These are phyloP conservation scores for Phalera bucephala DNA, from an alignment of 2,888 invertebrate genomes.

Conservation along the genomic window DNA sequence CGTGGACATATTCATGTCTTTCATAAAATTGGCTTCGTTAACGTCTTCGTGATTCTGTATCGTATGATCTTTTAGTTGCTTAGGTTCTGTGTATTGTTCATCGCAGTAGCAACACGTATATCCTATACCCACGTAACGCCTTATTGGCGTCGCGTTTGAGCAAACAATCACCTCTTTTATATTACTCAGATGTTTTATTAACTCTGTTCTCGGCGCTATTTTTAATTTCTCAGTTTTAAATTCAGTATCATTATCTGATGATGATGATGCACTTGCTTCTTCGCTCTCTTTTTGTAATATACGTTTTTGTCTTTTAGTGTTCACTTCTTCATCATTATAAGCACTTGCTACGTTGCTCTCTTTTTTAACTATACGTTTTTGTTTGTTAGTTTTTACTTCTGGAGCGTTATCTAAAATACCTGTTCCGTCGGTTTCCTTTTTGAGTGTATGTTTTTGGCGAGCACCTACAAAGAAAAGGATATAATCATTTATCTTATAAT, in stretches of 20 bases:
- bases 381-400: not conserved
- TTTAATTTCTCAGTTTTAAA: constrained; percentile 9
- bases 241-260: not conserved
- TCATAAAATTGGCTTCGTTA: constrained; percentile 38
- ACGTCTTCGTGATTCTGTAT: constrained; percentile 31
- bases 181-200: constrained; percentile 46
- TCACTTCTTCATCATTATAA: constrained; percentile 10
- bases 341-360: not conserved
- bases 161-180: constrained; percentile 39
- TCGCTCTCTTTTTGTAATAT: too few species aligned
- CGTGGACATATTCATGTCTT: constrained; percentile 37
- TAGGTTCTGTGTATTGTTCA: constrained; percentile 34
- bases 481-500: constrained; percentile 4
- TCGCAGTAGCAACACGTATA: constrained; percentile 49
- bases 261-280: too few species aligned
- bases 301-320: too few species aligned
- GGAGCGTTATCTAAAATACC: not conserved
- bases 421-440: constrained; percentile 3
- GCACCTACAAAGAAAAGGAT: constrained; percentile 34
- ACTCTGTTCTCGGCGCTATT: constrained; percentile 27
- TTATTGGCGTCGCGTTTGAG: constrained; percentile 57
- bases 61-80: constrained; percentile 47
- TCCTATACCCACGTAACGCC: constrained; percentile 41
- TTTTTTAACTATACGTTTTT: constrained; percentile 1
- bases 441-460: constrained; percentile 7